A percentile compares a stretch with the other conserved stretches of the same genome.
Evolutionary conservation across 2,888 invertebrate genomes (phyloP).

Genomic region (Pogonocherus hispidulus): DNA sequence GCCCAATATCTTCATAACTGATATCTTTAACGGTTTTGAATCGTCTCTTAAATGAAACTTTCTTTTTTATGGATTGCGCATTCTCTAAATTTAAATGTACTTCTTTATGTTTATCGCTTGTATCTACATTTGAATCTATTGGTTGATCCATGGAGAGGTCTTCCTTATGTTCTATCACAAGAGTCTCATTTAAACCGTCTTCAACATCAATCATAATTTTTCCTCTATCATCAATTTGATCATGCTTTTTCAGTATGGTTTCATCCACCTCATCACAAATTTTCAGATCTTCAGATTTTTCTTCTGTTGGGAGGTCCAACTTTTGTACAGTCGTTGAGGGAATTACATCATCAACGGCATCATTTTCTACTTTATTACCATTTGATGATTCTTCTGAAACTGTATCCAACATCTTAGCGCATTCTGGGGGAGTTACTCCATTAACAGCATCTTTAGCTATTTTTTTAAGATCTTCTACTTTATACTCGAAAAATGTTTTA

Average conservation of each 20-base stretch:
- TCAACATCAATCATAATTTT: conserved; percentile 64
- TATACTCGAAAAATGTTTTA: conserved; percentile 54
- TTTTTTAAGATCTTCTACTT: conserved; percentile 61
- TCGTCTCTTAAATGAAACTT: conserved; percentile 65
- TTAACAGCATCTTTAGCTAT: conserved; percentile 63
- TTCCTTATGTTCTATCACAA: conserved; percentile 42
- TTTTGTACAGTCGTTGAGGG: conserved; percentile 53
- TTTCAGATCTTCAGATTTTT: conserved; percentile 41
- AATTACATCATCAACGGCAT: conserved; percentile 60
- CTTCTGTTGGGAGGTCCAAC: conserved; percentile 54
- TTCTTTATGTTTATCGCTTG: conserved; percentile 35
- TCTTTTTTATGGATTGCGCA: conserved; percentile 63
- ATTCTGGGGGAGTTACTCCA: conserved; percentile 57
- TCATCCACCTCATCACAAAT: conserved; percentile 24
- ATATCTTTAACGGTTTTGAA: conserved; percentile 56
- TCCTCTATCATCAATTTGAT: conserved; percentile 21
- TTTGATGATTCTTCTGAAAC: conserved; percentile 53
- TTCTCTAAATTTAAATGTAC: conserved; percentile 54
- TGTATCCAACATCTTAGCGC: conserved; percentile 48
- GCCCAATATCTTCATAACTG: conserved; percentile 56
- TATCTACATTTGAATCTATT: background rate
- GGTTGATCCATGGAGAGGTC: conserved; percentile 38
- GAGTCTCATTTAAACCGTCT: conserved; percentile 64
- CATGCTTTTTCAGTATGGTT: background rate
- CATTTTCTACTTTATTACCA: too few species aligned